These are phyloP conservation scores for Mesitornis unicolor DNA, from an alignment of 2,113 vertebrate genomes.

Conservation along the genomic window DNA sequence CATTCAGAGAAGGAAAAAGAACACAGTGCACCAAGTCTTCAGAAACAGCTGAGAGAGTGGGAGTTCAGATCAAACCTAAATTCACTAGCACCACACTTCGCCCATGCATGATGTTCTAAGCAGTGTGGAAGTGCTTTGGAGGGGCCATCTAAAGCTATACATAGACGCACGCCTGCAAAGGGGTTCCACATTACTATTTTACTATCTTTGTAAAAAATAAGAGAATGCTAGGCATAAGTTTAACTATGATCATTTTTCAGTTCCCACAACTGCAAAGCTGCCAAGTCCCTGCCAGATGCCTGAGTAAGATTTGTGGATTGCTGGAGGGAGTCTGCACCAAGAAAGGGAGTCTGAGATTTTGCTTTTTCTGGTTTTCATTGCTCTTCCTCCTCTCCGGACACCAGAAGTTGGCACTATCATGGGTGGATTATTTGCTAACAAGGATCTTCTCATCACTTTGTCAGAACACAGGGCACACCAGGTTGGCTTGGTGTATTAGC, in stretches of 20 bases:
- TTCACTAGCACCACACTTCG: not conserved
- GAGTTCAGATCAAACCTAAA: constrained; percentile 26
- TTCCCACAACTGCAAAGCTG: constrained; percentile 51
- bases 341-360: not conserved
- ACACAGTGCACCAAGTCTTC: constrained; percentile 23
- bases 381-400: not conserved
- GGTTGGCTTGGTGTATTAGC: not conserved
- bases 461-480: not conserved
- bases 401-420: not conserved
- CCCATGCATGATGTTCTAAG: constrained; percentile 35
- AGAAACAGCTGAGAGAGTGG: constrained; percentile 39
- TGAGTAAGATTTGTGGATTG: not conserved
- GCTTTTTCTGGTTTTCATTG: not conserved
- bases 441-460: not conserved
- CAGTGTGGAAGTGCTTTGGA: not conserved
- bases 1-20: constrained; percentile 36
- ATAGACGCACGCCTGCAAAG: not conserved
- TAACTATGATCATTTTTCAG: constrained; percentile 16
- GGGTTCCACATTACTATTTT: constrained; percentile 1
- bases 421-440: not conserved
- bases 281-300: constrained; percentile 39
- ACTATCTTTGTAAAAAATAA: constrained; percentile 5
- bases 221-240: not conserved
- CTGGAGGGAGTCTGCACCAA: not conserved
- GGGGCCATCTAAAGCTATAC: constrained; percentile 9